Evolutionary conservation across 2,888 invertebrate species (phyloP), one percentile per base, ranked within the genome.

Genomic region (Salticus scenicus): DNA sequence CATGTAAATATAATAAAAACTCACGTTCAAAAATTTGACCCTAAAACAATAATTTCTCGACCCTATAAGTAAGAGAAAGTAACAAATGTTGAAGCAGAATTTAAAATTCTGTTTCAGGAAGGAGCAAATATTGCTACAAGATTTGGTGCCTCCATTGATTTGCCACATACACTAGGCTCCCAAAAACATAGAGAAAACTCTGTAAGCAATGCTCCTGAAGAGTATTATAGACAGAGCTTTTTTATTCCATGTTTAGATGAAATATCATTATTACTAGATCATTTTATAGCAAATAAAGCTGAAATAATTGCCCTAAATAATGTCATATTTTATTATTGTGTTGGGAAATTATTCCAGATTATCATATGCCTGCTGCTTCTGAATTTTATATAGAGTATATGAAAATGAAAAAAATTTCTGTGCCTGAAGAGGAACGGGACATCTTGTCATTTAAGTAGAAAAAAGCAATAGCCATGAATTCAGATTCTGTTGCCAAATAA

Each of bases 191-290:
- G n/a, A n/a, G n/a, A n/a, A n/a, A n/a, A n/a, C n/a, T n/a, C n/a
- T n/a, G n/a, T n/a, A n/a, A n/a, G n/a, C n/a, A n/a, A n/a, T n/a
- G n/a, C n/a, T n/a, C n/a, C n/a, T n/a, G n/a, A n/a, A n/a, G n/a
- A n/a, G n/a, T n/a, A n/a, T n/a, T 47, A 1, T n/a, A 14, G 47
- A 47, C 47, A 47, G 4, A 17, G 17, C 1, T 17, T 47, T 47
- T 47, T 47, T n/a, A 47, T 47, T 47, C 47, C 47, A 47, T 47
- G n/a, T 47, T 47, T 47, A 47, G 47, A 47, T 17, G 47, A 47
- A 47, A 47, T 47, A 47, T 17, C 17, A 4, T 47, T n/a, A 14
- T 47, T n/a, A 17, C 1, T 47, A 47, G 47, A 47, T 17, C 47
- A n/a, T 1, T 47, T 47, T 47, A 47, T n/a, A 1, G 1, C 14